phyloP scores from a whole-genome alignment of 1,140 invertebrate genomes.

The Coenobita brevimanus region DNA sequence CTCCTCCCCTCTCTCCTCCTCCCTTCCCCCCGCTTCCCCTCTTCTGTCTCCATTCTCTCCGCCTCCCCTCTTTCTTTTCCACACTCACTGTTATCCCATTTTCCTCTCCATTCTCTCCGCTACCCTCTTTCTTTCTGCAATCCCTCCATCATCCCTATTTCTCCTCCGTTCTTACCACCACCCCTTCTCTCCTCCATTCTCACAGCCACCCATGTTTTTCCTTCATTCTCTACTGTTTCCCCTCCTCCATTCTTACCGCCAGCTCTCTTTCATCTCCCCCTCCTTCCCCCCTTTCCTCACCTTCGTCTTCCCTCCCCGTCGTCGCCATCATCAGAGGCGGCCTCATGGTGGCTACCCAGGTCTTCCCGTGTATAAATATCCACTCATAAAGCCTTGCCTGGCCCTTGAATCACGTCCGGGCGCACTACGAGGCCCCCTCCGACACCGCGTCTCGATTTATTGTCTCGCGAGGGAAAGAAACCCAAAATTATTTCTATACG shows the following conservation, averaged over 20 bases:
- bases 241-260: not conserved
- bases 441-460: constrained; percentile 29
- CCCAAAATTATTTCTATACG: constrained; percentile 46
- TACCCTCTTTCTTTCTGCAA: not conserved
- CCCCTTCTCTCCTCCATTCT: too few species aligned
- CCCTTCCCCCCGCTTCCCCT: not conserved
- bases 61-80: not conserved
- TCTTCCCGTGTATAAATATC: constrained; percentile 47
- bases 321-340: not conserved
- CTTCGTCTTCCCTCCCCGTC: not conserved
- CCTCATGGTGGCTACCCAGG: constrained; percentile 7
- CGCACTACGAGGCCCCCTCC: not conserved
- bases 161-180: not conserved
- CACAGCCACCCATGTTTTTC: too few species aligned
- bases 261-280: not conserved
- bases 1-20: not conserved
- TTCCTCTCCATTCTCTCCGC: not conserved
- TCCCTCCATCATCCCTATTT: not conserved
- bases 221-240: too few species aligned
- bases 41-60: not conserved
- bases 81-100: not conserved
- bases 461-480: constrained; percentile 29
- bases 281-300: not conserved
- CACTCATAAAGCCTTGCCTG: constrained; percentile 37
- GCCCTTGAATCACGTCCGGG: not conserved